Conservation (phyloP, 1,140 invertebrate genomes). For the Diprion similis region DNA sequence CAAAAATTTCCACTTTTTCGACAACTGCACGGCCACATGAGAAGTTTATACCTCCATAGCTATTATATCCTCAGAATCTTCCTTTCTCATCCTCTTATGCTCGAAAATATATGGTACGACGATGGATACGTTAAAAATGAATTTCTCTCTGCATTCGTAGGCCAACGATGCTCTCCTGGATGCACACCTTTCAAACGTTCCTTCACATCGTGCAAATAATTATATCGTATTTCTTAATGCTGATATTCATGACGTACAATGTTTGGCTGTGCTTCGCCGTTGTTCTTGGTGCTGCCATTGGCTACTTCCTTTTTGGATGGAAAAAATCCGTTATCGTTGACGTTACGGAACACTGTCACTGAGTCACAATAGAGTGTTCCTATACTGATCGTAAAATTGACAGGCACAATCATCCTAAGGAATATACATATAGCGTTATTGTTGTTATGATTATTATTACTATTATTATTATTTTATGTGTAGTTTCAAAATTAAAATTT, state of each 20-base stretch:
- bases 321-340: constrained; percentile 89
- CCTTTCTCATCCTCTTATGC: neutral
- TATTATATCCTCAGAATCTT: neutral
- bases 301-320: constrained; percentile 96
- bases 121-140: no score
- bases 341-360: constrained; percentile 96
- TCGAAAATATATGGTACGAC: no score
- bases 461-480: neutral
- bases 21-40: no score
- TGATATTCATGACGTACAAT: constrained; percentile 99
- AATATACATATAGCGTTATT: no score
- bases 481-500: neutral
- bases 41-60: neutral
- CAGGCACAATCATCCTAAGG: no score
- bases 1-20: no score
- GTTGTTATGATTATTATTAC: no score
- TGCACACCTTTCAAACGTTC: constrained; percentile 86
- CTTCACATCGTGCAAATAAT: constrained; percentile 91
- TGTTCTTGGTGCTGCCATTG: constrained; percentile 86
- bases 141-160: constrained; percentile 53
- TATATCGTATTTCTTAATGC: constrained; percentile 93
- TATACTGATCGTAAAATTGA: no score
- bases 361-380: neutral
- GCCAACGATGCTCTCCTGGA: constrained; percentile 78
- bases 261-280: constrained; percentile 91